Conservation (phyloP, 2,797 vertebrate species). For the Gouania willdenowi region DNA sequence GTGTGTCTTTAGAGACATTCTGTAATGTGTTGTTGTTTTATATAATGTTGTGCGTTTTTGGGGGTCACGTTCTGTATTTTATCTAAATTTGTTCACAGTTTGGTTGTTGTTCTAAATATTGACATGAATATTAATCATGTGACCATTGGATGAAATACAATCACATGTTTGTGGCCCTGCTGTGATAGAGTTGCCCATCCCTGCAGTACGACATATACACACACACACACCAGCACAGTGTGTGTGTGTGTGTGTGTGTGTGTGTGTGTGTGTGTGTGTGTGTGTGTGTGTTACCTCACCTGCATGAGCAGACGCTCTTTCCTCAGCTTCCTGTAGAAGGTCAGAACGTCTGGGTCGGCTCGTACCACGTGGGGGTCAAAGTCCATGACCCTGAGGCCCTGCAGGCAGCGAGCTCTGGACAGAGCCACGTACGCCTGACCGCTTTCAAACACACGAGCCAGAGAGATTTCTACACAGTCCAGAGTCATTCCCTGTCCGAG, state of each 20-base stretch:
- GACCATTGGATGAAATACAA: neutral
- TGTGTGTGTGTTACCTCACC: too few species aligned
- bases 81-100: too few species aligned
- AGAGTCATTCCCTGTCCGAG: slow-evolving; percentile 84
- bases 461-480: slow-evolving; percentile 94
- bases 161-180: too few species aligned
- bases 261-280: too few species aligned
- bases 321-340: slow-evolving; percentile 82
- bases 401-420: slow-evolving; percentile 86
- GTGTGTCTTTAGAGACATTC: too few species aligned
- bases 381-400: slow-evolving; percentile 90
- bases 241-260: too few species aligned
- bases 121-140: neutral
- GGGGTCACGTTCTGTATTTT: too few species aligned
- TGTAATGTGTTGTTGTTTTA: too few species aligned
- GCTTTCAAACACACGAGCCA: slow-evolving; percentile 90
- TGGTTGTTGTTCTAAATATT: neutral
- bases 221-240: too few species aligned
- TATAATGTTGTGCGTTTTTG: too few species aligned
- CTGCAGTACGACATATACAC: too few species aligned
- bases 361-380: slow-evolving; percentile 86
- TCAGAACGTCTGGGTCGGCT: slow-evolving; percentile 83
- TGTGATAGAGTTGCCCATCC: too few species aligned
- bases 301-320: slow-evolving; percentile 74
- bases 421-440: slow-evolving; percentile 96